Evolutionary conservation across 1,140 invertebrate species (phyloP).

Genomic region (Palaemon carinicauda): DNA sequence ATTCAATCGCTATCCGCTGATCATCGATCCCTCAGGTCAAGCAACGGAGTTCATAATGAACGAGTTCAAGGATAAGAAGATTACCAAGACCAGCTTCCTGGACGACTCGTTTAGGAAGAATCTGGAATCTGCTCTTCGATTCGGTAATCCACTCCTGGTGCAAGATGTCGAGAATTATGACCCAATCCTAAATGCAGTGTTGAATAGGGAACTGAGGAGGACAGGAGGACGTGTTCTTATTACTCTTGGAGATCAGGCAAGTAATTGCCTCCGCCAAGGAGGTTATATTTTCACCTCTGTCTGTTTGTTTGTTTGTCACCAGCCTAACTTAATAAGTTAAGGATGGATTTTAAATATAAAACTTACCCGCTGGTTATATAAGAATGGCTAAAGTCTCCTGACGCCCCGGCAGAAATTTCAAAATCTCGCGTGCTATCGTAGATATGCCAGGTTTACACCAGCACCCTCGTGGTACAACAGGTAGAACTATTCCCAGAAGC

Average conservation of each 20-base stretch:
- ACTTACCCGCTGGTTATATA: too few species aligned
- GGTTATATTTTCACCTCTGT: too few species aligned
- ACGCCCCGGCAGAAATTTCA: too few species aligned
- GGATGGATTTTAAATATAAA: too few species aligned
- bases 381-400: too few species aligned
- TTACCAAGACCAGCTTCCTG: constrained; percentile 98
- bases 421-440: too few species aligned
- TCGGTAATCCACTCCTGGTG: constrained; percentile 97
- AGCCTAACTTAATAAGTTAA: too few species aligned
- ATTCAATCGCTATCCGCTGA: constrained; percentile 98
- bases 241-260: constrained; percentile 91
- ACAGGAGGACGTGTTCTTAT: constrained; percentile 97
- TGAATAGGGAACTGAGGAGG: constrained; percentile 94
- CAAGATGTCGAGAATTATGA: constrained; percentile 99
- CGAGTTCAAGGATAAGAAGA: constrained; percentile 95
- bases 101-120: constrained; percentile 99
- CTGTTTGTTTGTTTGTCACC: too few species aligned
- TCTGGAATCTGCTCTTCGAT: constrained; percentile 95
- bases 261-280: too few species aligned
- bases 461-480: too few species aligned
- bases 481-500: too few species aligned
- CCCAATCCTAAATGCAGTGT: constrained; percentile 97
- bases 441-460: too few species aligned
- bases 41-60: constrained; percentile 98
- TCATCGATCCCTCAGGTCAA: constrained; percentile 99